phyloP scores from a whole-genome alignment of 2,113 vertebrate genomes.

The Talpa occidentalis region DNA sequence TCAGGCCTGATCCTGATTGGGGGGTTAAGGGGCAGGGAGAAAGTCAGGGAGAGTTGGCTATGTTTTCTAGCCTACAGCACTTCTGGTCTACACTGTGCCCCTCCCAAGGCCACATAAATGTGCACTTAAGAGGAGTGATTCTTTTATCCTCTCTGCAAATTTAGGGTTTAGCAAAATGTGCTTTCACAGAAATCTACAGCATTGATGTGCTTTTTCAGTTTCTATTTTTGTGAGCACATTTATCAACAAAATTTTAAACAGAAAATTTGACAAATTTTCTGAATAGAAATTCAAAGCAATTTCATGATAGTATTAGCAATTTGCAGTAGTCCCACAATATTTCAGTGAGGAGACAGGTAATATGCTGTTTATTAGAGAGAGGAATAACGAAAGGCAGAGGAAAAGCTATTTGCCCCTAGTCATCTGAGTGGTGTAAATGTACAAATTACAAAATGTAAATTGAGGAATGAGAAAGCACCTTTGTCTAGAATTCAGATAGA shows the following conservation, averaged over 20 bases:
- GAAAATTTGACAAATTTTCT: slow-evolving; percentile 26
- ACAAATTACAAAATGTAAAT: not conserved
- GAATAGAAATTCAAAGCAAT: slow-evolving; percentile 21
- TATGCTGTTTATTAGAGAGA: slow-evolving; percentile 23
- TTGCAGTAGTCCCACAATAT: not conserved
- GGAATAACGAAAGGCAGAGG: not conserved
- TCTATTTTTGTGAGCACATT: not conserved
- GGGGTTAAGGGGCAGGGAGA: too few relatives aligned
- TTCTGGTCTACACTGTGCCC: not conserved
- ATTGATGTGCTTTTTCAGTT: not conserved
- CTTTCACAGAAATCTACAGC: slow-evolving; percentile 12
- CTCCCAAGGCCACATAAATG: not conserved
- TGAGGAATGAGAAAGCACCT: not conserved
- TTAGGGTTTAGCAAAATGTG: not conserved
- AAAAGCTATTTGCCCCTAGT: not conserved
- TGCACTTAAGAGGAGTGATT: not conserved
- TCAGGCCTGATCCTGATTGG: not conserved
- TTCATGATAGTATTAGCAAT: not conserved
- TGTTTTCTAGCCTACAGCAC: not conserved
- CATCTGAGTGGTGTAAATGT: not conserved
- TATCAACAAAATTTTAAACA: slow-evolving; percentile 3
- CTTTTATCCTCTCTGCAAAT: not conserved
- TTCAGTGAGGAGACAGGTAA: not conserved
- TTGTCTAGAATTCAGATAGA: not conserved
- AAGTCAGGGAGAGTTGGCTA: not conserved